These are phyloP conservation scores for Avahi laniger DNA, from an alignment of 2,797 vertebrate species.

Conservation along the genomic window DNA sequence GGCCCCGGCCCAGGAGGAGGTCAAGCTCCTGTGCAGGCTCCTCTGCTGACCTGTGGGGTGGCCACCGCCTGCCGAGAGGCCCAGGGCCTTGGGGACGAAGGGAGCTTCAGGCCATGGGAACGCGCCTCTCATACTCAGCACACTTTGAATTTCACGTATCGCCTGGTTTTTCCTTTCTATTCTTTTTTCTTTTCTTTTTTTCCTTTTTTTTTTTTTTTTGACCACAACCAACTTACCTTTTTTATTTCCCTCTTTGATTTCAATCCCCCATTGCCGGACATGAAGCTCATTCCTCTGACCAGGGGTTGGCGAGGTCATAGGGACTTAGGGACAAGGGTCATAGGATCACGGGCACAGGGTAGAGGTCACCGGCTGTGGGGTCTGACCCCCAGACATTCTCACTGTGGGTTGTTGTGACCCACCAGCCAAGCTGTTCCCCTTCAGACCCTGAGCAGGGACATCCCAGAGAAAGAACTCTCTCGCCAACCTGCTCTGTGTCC, in stretches of 20 bases:
- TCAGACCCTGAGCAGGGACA: neutral
- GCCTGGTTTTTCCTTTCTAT: slow-evolving; percentile 59
- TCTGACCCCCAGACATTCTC: neutral
- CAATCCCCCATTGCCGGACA: slow-evolving; percentile 67
- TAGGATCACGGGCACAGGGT: neutral
- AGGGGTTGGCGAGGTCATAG: slow-evolving; percentile 9
- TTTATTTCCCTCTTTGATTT: slow-evolving; percentile 70
- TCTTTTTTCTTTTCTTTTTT: neutral
- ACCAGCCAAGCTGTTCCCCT: neutral
- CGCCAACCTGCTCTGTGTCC: neutral
- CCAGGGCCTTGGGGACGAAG: neutral
- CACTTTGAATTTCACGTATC: slow-evolving; percentile 42
- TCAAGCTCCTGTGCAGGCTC: accelerated
- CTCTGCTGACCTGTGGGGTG: neutral
- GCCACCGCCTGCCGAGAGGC: accelerated
- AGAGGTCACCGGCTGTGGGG: neutral
- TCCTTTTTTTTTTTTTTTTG: slow-evolving; percentile 52
- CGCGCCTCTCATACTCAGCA: slow-evolving; percentile 59
- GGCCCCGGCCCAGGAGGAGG: neutral
- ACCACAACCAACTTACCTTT: slow-evolving; percentile 72
- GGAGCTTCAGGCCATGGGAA: neutral
- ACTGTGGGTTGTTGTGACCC: neutral
- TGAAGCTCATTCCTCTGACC: slow-evolving; percentile 63
- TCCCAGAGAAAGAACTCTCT: neutral
- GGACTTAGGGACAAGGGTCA: neutral